phyloP scores from a whole-genome alignment of 2,113 vertebrate species.

The Halcyon senegalensis region DNA sequence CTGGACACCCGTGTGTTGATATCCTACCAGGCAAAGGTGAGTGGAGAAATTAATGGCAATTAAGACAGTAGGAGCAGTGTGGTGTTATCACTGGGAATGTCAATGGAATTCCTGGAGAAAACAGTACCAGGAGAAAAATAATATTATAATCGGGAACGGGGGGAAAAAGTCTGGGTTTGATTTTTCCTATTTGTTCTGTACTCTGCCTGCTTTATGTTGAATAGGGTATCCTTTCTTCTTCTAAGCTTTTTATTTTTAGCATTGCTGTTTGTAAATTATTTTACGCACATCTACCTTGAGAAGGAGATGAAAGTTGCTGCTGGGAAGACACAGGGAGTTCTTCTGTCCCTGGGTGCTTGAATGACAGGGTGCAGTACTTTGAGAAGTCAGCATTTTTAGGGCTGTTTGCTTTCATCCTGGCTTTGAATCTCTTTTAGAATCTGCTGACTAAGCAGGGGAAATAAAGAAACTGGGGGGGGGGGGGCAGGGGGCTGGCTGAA shows the following conservation, averaged over 20 bases:
- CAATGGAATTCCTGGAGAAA: neutral
- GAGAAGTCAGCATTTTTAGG: conserved; percentile 3
- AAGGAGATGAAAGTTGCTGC: neutral
- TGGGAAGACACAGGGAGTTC: neutral
- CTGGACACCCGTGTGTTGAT: neutral
- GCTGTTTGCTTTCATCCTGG: neutral
- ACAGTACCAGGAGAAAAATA: neutral
- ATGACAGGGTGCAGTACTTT: neutral
- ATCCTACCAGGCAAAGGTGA: neutral
- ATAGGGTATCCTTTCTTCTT: neutral
- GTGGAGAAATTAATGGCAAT: neutral
- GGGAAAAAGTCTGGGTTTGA: neutral
- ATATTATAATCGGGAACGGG: neutral
- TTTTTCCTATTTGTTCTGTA: neutral
- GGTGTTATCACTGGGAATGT: neutral
- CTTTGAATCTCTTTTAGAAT: neutral
- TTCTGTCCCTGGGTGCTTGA: neutral
- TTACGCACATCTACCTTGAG: neutral
- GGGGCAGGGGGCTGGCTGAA: neutral
- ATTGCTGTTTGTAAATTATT: neutral
- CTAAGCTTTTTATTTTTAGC: conserved; percentile 11
- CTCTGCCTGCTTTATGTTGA: neutral
- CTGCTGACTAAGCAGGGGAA: conserved; percentile 22
- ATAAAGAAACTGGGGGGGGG: neutral
- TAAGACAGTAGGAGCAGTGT: neutral